phyloP scores from a whole-genome alignment of 2,888 invertebrate species.

The Thecophora atra region DNA sequence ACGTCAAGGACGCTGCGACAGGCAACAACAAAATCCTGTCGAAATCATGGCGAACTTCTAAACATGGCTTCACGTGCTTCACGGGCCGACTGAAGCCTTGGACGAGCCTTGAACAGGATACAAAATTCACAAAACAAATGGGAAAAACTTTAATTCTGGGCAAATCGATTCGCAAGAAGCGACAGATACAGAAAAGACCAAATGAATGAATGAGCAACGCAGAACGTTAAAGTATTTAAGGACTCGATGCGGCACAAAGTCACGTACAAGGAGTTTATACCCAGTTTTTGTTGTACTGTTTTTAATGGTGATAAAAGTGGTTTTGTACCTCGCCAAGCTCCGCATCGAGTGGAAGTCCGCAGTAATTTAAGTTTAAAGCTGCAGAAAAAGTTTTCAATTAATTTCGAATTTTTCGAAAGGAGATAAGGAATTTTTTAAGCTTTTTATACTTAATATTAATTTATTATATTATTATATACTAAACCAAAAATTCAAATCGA shows the following conservation, averaged over 20 bases:
- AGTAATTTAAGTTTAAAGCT: constrained; percentile 21
- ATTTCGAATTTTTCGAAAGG: not conserved
- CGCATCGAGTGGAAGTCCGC: not conserved
- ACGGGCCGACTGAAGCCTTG: not conserved
- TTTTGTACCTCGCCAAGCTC: not conserved
- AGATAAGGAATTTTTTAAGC: too few species aligned
- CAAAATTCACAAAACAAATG: not conserved
- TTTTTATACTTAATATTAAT: too few species aligned
- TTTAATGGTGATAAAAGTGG: not conserved
- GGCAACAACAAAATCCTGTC: not conserved
- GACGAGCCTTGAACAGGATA: not conserved
- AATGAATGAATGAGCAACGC: not conserved
- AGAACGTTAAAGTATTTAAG: not conserved
- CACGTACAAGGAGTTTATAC: not conserved
- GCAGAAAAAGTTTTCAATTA: constrained; percentile 26
- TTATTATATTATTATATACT: not conserved
- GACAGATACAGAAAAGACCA: not conserved
- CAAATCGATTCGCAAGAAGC: not conserved
- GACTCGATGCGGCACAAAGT: not conserved
- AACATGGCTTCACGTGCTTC: too few species aligned
- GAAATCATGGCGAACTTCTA: too few species aligned
- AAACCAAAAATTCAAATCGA: not conserved
- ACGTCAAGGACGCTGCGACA: not conserved
- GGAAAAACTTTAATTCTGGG: constrained; percentile 6
- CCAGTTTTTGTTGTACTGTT: not conserved